Evolutionary conservation across 2,888 invertebrate genomes (phyloP), one percentile per base, ranked within the genome.

Genomic region (Andrena haemorrhoa): DNA sequence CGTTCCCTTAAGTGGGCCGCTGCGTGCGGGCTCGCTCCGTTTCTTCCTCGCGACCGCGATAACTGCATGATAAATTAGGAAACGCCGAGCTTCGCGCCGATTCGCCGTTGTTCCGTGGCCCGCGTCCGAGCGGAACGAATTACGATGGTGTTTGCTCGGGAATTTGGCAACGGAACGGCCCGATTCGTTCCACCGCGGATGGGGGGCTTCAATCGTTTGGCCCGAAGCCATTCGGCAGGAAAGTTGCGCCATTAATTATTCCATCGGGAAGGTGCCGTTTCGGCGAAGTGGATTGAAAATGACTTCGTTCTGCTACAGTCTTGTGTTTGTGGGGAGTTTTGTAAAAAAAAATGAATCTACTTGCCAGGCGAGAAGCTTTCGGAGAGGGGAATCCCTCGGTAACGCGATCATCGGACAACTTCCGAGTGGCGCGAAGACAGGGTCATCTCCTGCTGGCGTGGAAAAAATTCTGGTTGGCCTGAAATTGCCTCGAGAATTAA

Each of bases 241-340:
- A 79, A 79, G 47, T 75, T 56, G 63, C 20, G 29, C 58, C 56
- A 79, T 70, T 76, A 65, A 64, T 76, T 76, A 76, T 71, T 76
- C 56, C 47, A 76, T 76, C 47, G 56, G 47, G 35, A 64, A 31
- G 58, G 31, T 49, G 58, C 10, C 26, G 23, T 33, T 23, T 63
- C 3, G 6, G 31, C 41, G 56, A 47, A 49, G 10, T 41, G 12
- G 68, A 35, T 63, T 58, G 10, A 49, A 69, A 61, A 61, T 20
- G 29, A 68, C 49, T 20, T 41, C 3, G 26, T 16, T 31, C 29
- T 20, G 20, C 20, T 51, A n/a, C 8, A 20, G 6, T 51, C 20
- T n/a, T 20, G 20, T 8, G 20, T 51, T 20, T 20, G 20, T n/a
- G 20, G n/a, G 20, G 20, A 20, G 20, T 51, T 51, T 51, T 8